Evolutionary conservation across 2,888 invertebrate species (phyloP), one percentile per base, ranked within the genome.

Genomic region (Strigamia crassipes): DNA sequence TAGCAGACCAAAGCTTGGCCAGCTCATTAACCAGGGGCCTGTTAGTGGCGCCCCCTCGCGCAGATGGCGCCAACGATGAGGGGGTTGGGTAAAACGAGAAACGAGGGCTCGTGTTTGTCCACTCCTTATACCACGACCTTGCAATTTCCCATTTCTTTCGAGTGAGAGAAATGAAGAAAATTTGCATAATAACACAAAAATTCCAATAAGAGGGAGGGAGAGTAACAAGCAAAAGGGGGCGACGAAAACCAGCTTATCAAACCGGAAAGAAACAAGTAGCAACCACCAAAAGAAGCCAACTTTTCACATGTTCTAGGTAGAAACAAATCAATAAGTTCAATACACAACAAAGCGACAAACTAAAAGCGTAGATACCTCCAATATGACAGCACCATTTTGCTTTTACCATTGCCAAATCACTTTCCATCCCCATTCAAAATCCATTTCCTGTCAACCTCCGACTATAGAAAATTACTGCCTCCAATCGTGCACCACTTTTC

Each of bases 21-120:
- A 73, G 73, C 73, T 73, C 73, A 73, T 73, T 73, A 73, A 73
- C 73, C 73, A 73, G 73, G 21, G 73, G 73, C 73, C 73, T 73
- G 73, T 73, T 73, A 73, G 73, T 73, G 73, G 73, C 73, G 73
- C 73, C 73, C 73, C 73, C 73, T 73, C 73, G 73, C 73, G 73
- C 73, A 73, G 73, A 73, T 73, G 73, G 73, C 73, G 73, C 73
- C 73, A 73, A 73, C 73, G 73, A 73, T 73, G 73, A 73, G 73
- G 73, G 73, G 73, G 73, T 73, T 73, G 73, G 31, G 73, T 73
- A 73, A 73, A 73, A 73, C 10, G 73, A 73, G 73, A 73, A 73
- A n/a, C 27, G 73, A 73, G 73, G 56, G 56, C 56, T 56, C 12
- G 73, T 73, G 73, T 73, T 73, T 73, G 73, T 73, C 73, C 73